Evolutionary conservation across 2,888 invertebrate species (phyloP).

Genomic region (Drosophila macrospina): DNA sequence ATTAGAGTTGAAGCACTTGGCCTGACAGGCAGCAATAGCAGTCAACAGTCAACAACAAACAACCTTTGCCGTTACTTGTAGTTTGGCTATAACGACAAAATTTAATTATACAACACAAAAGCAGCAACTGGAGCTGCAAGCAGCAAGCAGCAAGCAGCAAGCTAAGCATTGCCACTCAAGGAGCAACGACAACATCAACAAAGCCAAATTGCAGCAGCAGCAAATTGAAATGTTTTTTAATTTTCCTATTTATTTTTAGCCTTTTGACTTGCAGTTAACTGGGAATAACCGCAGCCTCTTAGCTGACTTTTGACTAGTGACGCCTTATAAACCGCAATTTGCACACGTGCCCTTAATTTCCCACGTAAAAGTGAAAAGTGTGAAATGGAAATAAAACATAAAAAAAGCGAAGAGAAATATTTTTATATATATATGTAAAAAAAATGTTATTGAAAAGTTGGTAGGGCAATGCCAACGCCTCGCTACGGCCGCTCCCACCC

Average conservation of each 20-base stretch:
- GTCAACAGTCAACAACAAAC: slow-evolving; percentile 17
- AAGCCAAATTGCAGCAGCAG: slow-evolving; percentile 24
- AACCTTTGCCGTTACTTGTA: slow-evolving; percentile 2
- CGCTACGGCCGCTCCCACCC: too few species aligned
- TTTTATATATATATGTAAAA: slow-evolving; percentile 17
- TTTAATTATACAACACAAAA: slow-evolving; percentile 78
- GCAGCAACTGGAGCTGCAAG: slow-evolving; percentile 38
- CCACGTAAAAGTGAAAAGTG: slow-evolving; percentile 50
- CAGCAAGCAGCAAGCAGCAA: background rate
- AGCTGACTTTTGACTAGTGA: slow-evolving; percentile 7
- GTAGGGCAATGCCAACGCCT: slow-evolving; percentile 21
- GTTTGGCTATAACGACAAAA: slow-evolving; percentile 74
- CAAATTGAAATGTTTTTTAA: too few species aligned
- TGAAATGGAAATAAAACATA: slow-evolving; percentile 34
- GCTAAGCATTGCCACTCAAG: slow-evolving; percentile 5
- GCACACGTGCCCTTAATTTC: slow-evolving; percentile 64
- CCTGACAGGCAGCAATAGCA: slow-evolving; percentile 52
- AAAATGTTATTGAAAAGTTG: slow-evolving; percentile 58
- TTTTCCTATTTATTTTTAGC: slow-evolving; percentile 40
- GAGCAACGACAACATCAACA: slow-evolving; percentile 56
- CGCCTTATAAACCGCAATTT: slow-evolving; percentile 69
- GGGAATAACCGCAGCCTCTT: background rate
- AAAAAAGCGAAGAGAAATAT: background rate
- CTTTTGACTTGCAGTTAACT: slow-evolving; percentile 51
- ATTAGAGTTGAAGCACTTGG: slow-evolving; percentile 77